Conservation (phyloP, 2,888 invertebrate species). For the Trichopria drosophilae region DNA sequence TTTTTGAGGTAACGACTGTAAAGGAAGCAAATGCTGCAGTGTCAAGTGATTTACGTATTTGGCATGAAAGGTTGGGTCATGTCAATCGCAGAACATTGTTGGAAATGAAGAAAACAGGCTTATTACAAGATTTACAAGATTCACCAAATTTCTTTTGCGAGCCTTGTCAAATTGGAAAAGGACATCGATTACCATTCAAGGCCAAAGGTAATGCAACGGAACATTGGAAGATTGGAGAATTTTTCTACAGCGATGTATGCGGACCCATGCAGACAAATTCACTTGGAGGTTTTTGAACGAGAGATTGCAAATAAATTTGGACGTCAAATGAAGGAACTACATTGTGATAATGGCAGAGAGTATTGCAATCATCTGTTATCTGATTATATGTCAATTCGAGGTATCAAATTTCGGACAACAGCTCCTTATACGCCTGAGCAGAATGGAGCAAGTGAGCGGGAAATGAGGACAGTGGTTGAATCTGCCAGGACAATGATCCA, state of each 20-base stretch:
- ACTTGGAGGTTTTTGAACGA: slow-evolving; percentile 25
- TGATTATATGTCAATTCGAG: slow-evolving; percentile 12
- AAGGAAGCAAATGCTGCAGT: neutral
- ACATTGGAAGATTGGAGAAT: neutral
- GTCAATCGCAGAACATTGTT: neutral
- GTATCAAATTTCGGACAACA: slow-evolving; percentile 17
- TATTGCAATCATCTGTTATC: slow-evolving; percentile 7
- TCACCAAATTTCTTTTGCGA: neutral
- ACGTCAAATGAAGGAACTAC: slow-evolving; percentile 29
- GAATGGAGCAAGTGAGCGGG: slow-evolving; percentile 21
- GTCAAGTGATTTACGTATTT: neutral
- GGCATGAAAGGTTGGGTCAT: neutral
- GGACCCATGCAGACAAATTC: slow-evolving; percentile 9
- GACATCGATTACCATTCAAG: neutral
- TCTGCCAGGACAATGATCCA: too few relatives aligned
- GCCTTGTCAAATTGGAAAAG: neutral
- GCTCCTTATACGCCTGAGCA: slow-evolving; percentile 23
- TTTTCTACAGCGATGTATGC: neutral
- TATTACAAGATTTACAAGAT: neutral
- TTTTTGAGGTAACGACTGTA: neutral
- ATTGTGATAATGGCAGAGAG: slow-evolving; percentile 32
- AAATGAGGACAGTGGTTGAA: slow-evolving; percentile 21
- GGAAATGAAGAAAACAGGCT: neutral
- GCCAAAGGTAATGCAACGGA: neutral
- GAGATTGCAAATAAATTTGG: slow-evolving; percentile 25